These are phyloP conservation scores for Vombatus ursinus DNA, from an alignment of 2,113 vertebrate genomes.

Conservation along the genomic window DNA sequence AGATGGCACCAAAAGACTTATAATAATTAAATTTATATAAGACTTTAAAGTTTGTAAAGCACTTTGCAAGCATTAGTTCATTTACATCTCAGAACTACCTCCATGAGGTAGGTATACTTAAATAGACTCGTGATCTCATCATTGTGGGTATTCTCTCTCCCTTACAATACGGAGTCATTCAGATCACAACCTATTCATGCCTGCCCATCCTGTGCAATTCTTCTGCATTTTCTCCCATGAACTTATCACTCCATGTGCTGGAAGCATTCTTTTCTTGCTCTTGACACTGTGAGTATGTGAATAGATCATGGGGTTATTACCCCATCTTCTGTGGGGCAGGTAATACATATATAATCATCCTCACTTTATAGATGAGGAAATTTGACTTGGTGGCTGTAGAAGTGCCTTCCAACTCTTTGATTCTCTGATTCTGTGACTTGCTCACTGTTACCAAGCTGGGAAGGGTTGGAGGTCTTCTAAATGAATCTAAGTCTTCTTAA, in stretches of 20 bases:
- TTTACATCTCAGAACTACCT: background rate
- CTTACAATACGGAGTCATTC: background rate
- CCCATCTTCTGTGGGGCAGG: background rate
- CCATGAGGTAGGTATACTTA: background rate
- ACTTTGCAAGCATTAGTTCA: background rate
- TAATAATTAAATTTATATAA: background rate
- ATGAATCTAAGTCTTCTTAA: background rate
- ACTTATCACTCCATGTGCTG: background rate
- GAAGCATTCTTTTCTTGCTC: background rate
- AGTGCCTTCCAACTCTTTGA: background rate
- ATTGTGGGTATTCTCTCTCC: background rate
- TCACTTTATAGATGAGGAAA: background rate
- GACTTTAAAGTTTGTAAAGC: background rate
- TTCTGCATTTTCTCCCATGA: background rate
- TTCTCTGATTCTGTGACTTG: background rate
- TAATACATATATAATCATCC: background rate
- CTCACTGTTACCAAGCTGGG: background rate
- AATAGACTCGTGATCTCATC: background rate
- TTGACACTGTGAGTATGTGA: background rate
- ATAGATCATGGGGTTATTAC: background rate
- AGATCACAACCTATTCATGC: background rate
- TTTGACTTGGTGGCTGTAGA: background rate
- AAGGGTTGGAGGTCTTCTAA: background rate
- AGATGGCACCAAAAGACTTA: background rate
- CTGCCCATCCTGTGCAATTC: constrained; percentile 3